Base-by-base conservation (phyloP, 1,140 invertebrate species). In the Bombus turneri region DNA sequence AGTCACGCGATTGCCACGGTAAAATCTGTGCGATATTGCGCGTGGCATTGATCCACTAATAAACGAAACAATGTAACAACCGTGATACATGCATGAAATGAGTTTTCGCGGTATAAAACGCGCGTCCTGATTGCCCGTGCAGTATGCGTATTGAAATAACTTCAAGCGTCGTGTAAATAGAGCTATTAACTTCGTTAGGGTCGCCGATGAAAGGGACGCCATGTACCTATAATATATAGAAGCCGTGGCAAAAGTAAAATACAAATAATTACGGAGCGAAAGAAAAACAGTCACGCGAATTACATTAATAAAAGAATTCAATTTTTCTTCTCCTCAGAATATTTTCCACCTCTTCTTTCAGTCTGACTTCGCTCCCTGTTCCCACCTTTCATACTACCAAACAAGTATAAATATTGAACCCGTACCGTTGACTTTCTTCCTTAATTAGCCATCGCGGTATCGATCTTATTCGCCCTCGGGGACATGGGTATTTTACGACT, bases 41-140 rank as follows among this genome's bases (percentile, higher is more conserved):
- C n/a, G 83, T 64, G 77, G 57, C 83, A 74, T 71, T 68, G 83
- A 85, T 85, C 69, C 77, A 13, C 83, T 85, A 85, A 85, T 85
- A 85, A 81, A 81, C 71, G 69, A 68, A 85, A 81, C 83, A 81
- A 85, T 53, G 83, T 85, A 81, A 85, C 83, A 31, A 66, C 25
- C 43, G 57, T 28, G 57, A 59, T 28, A 31, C 47, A 31, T 47
- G 34, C 15, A 15, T 28, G n/a, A 81, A 85, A 85, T 81, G 83
- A 81, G 69, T 85, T 85, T 64, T 47, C 77, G 59, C 69, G 83
- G 57, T 53, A 53, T 64, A 53, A 74, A 81, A 69, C 82, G 62
- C 62, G 59, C n/a, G 73, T 28, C 25, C 39, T 74, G 62, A 77
- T 83, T 77, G 72, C 59, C 31, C 73, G n/a, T 25, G 41, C 73